These are phyloP conservation scores for Penaeus monodon DNA, from an alignment of 2,888 invertebrate species.

Conservation along the genomic window DNA sequence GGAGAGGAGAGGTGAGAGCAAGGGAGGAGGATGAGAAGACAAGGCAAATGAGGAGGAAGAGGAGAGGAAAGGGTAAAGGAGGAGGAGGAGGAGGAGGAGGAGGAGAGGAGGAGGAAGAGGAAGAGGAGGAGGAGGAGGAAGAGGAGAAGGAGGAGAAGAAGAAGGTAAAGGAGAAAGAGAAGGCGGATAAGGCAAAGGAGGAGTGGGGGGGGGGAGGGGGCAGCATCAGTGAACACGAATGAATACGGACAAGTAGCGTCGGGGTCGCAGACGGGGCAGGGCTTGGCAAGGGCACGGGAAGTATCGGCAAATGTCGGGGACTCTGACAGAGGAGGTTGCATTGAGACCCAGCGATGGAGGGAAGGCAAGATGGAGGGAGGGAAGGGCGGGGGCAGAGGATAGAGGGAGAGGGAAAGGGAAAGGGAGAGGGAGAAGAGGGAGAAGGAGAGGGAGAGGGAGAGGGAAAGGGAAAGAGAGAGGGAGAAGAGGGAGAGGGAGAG, in stretches of 20 bases:
- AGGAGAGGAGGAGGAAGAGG: not conserved
- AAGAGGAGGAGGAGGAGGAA: not conserved
- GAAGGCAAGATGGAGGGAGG: not conserved
- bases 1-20: not conserved
- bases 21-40: not conserved
- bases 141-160: not conserved
- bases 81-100: accelerated
- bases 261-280: not conserved
- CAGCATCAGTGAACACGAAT: not conserved
- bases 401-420: not conserved
- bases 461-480: not conserved
- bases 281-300: not conserved
- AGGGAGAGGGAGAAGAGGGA: not conserved
- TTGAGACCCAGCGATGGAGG: not conserved
- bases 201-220: not conserved
- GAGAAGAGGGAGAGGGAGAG: not conserved
- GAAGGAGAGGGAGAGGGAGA: too few relatives aligned
- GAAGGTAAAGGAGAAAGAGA: not conserved
- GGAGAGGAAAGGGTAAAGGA: not conserved
- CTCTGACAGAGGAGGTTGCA: not conserved
- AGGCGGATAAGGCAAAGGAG: not conserved
- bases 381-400: not conserved
- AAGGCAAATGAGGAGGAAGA: not conserved
- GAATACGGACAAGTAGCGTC: too few relatives aligned
- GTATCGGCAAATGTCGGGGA: too few relatives aligned